Evolutionary conservation across 2,888 invertebrate genomes (phyloP).

Genomic region (Amphipoea lucens): DNA sequence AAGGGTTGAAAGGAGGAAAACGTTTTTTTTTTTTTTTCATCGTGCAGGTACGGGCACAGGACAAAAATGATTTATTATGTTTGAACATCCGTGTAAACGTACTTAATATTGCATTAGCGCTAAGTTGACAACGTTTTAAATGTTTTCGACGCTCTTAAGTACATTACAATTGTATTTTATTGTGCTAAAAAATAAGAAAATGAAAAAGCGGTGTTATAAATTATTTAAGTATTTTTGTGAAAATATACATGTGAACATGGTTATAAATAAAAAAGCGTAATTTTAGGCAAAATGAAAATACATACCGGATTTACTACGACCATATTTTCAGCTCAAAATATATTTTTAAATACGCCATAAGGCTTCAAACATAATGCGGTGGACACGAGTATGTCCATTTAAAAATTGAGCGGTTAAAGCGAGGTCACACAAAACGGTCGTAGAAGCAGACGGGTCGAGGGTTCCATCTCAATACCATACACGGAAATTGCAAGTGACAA

Average conservation of each 20-base stretch:
- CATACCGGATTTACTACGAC: slow-evolving; percentile 5
- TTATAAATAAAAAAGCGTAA: slow-evolving; percentile 8
- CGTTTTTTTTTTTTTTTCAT: slow-evolving; percentile 57
- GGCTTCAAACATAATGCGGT: slow-evolving; percentile 45
- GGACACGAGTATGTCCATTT: slow-evolving; percentile 49
- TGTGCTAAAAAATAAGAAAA: slow-evolving; percentile 28
- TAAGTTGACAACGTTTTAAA: slow-evolving; percentile 64
- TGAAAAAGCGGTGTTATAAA: slow-evolving; percentile 24
- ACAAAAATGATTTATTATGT: slow-evolving; percentile 70
- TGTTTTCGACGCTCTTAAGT: slow-evolving; percentile 53
- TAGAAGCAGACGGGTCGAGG: slow-evolving; percentile 45
- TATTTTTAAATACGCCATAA: slow-evolving; percentile 33
- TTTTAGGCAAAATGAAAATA: slow-evolving; percentile 5
- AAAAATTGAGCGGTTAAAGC: slow-evolving; percentile 49
- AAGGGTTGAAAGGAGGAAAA: slow-evolving; percentile 64
- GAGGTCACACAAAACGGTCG: slow-evolving; percentile 49
- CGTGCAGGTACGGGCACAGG: slow-evolving; percentile 60
- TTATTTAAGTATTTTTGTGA: slow-evolving; percentile 1
- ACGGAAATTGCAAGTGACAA: slow-evolving; percentile 67
- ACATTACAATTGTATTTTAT: slow-evolving; percentile 58
- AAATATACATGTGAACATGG: slow-evolving; percentile 9
- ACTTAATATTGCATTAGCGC: slow-evolving; percentile 68
- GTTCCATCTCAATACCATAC: slow-evolving; percentile 60
- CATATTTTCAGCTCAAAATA: slow-evolving; percentile 32
- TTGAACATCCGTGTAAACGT: slow-evolving; percentile 66